phyloP scores from a whole-genome alignment of 2,888 invertebrate genomes.

The Chloroclysta siterata region DNA sequence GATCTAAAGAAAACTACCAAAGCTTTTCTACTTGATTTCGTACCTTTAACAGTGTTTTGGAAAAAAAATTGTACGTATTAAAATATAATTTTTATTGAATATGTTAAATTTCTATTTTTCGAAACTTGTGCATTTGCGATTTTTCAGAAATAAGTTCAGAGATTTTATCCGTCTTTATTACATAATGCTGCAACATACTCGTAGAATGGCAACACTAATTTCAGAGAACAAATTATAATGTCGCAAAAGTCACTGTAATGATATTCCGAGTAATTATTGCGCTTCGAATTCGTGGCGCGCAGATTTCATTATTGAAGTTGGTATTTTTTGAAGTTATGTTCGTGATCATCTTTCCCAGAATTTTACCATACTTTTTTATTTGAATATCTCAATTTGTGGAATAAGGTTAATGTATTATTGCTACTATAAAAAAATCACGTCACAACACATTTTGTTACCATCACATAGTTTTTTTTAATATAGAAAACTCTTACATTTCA shows the following conservation, averaged over 20 bases:
- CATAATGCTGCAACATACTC: not conserved
- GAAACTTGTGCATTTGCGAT: too few species aligned
- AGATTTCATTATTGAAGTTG: slow-evolving; percentile 8
- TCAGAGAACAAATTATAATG: slow-evolving; percentile 21
- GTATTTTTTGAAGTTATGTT: not conserved
- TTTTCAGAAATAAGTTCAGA: too few species aligned
- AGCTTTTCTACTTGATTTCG: too few species aligned
- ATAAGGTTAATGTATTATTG: not conserved
- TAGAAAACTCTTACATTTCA: too few species aligned
- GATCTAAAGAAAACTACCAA: too few species aligned
- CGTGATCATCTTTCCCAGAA: slow-evolving; percentile 4
- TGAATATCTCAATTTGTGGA: not conserved
- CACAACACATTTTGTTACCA: too few species aligned
- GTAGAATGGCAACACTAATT: slow-evolving; percentile 11
- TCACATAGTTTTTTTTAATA: too few species aligned
- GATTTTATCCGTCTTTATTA: not conserved
- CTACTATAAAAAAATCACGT: too few species aligned
- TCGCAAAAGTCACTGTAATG: slow-evolving; percentile 19
- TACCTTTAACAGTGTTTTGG: too few species aligned
- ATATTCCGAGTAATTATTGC: slow-evolving; percentile 21
- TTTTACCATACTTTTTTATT: slow-evolving; percentile 15
- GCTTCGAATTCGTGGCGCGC: slow-evolving; percentile 10
- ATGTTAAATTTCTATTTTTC: too few species aligned
- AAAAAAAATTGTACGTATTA: too few species aligned
- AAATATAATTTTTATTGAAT: too few species aligned